A percentile compares a stretch with the other conserved stretches of the same genome.
Conservation (phyloP, 2,113 vertebrate genomes). For the Terrapene triunguis region DNA sequence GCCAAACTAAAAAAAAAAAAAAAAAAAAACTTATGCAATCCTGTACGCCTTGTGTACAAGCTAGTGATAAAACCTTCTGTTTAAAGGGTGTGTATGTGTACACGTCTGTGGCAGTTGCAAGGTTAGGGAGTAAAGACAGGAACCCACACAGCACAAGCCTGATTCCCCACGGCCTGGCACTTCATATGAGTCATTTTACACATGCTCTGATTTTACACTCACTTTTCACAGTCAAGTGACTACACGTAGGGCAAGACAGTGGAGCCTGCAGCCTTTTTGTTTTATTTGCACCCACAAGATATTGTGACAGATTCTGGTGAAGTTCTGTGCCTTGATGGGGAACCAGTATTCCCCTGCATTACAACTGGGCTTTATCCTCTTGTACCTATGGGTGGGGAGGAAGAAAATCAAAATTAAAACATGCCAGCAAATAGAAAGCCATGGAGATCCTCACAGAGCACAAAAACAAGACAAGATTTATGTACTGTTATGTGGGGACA, state of each 20-base stretch:
- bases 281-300: neutral
- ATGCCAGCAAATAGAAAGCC: neutral
- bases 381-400: neutral
- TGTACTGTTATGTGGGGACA: neutral
- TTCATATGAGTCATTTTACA: neutral
- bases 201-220: neutral
- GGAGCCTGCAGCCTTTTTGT: neutral
- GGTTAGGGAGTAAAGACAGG: neutral
- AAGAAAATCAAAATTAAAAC: neutral
- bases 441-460: neutral
- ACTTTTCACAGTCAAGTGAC: neutral
- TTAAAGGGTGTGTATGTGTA: neutral
- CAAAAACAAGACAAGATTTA: neutral
- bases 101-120: neutral
- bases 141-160: neutral
- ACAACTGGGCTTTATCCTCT: neutral
- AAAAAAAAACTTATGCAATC: neutral
- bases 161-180: neutral
- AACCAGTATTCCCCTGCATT: neutral
- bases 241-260: neutral
- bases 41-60: neutral
- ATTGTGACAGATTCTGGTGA: neutral
- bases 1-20: neutral
- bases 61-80: neutral
- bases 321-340: rapidly evolving